Conservation (phyloP, 2,113 vertebrate genomes). For the Caracal caracal region DNA sequence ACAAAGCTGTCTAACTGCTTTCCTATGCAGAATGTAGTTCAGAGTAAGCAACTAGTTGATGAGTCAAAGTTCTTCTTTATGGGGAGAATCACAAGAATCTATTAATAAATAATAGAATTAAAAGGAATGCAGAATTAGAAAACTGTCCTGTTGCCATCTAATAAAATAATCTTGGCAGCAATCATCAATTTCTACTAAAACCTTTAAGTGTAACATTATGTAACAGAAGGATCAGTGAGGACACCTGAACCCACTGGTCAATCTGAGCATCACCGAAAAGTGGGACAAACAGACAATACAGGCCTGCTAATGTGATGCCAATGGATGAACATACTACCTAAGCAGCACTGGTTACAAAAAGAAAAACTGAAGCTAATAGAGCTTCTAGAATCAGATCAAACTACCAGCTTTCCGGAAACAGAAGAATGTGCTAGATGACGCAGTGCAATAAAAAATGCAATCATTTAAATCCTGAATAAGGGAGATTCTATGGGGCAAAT, state of each 20-base stretch:
- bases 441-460: background rate
- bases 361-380: background rate
- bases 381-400: background rate
- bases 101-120: background rate
- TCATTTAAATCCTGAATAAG: background rate
- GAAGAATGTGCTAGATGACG: background rate
- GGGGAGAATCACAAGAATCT: background rate
- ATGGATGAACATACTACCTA: background rate
- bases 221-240: background rate
- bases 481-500: background rate
- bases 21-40: background rate
- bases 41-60: background rate
- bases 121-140: background rate
- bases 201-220: background rate
- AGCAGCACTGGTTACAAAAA: background rate
- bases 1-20: background rate
- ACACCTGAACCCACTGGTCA: background rate
- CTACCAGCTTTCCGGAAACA: background rate
- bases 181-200: slow-evolving; percentile 10
- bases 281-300: background rate
- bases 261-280: background rate
- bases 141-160: background rate
- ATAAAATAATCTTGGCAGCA: background rate
- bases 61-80: background rate
- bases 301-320: too few species aligned